Base-by-base conservation (phyloP, 2,113 vertebrate species). In the Puntigrus tetrazona region DNA sequence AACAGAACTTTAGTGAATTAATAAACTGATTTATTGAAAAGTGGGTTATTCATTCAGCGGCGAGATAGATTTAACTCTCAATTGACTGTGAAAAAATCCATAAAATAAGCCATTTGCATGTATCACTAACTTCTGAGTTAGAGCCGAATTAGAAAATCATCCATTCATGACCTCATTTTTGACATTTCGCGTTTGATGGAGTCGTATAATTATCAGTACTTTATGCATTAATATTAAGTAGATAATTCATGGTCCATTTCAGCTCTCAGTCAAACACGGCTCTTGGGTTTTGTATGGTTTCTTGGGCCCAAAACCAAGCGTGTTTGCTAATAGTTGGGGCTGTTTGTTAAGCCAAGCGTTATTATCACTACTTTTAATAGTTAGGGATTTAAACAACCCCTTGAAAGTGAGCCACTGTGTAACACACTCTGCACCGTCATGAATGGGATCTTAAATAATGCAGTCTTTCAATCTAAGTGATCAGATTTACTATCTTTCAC, bases 1-100 rank as follows among this genome's bases (percentile, higher is more conserved):
- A 86, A 77, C 85, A 85, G 89, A 85, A 89, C 91, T 93, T 87
- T 91, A 92, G 91, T 90, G 57, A 90, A 86, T 93, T 91, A 90
- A 88, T 89, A 89, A 41, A 86, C 81, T 91, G 91, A 90, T 88
- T 79, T 76, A 55, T 75, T 61, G 86, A 89, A 83, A 88, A 90
- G 89, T 90, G 88, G 87, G 87, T 82, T 84, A 90, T 92, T 92
- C 82, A 87, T 92, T 92, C 88, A 76, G 85, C 72, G 4, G 27
- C 31, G 27, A 88, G 83, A 90, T 88, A 87, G 85, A 86, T 84
- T 89, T 86, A 84, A 90, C 83, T 86, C 86, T 89, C 78, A 69
- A 20, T 13, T 80, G 86, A 88, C 85, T 75, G 75, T 3, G 59
- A 86, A 87, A 89, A 88, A 90, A 88, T 86, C 90, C 86, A 91